Percentiles rank a stretch among this genome's conserved stretches.
Conservation (phyloP, 92 coral and sea anemone genomes). For the Phenganax marumi region DNA sequence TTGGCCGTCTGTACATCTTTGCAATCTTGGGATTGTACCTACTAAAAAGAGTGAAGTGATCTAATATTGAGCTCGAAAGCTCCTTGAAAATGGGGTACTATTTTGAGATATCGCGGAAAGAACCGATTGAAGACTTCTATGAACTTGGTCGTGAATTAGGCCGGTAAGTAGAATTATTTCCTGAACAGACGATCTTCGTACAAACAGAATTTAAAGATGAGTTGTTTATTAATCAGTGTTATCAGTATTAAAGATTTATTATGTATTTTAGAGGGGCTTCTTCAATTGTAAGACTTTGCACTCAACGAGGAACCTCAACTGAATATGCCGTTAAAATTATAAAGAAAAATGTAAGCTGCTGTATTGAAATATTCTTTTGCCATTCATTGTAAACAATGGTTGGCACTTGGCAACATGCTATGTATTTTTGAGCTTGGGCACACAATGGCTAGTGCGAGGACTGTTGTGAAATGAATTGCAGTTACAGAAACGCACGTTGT, state of each 20-base stretch:
- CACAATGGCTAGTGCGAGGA: not conserved
- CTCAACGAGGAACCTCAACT: slow-evolving; percentile 75
- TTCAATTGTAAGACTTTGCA: slow-evolving; percentile 74
- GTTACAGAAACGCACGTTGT: not conserved
- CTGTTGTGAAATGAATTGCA: not conserved
- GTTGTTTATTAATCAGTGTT: no score
- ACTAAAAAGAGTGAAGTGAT: no score
- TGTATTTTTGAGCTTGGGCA: not conserved
- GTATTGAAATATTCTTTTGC: not conserved
- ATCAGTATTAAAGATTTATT: not conserved
- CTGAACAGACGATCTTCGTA: not conserved
- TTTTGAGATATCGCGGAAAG: slow-evolving; percentile 72
- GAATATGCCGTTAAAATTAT: slow-evolving; percentile 84
- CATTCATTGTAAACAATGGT: not conserved
- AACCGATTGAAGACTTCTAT: slow-evolving; percentile 73
- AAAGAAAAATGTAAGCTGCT: slow-evolving; percentile 77
- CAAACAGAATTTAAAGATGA: not conserved
- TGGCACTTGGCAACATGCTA: no score
- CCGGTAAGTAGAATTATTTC: slow-evolving; percentile 52
- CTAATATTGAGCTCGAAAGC: no score
- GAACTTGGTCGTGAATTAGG: slow-evolving; percentile 72
- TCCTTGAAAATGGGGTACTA: slow-evolving; percentile 56
- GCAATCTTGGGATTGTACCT: no score
- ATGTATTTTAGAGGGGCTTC: slow-evolving; percentile 84
- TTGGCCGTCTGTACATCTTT: no score